These are phyloP conservation scores for Cephus runcator DNA, from an alignment of 2,888 invertebrate genomes.

Conservation along the genomic window DNA sequence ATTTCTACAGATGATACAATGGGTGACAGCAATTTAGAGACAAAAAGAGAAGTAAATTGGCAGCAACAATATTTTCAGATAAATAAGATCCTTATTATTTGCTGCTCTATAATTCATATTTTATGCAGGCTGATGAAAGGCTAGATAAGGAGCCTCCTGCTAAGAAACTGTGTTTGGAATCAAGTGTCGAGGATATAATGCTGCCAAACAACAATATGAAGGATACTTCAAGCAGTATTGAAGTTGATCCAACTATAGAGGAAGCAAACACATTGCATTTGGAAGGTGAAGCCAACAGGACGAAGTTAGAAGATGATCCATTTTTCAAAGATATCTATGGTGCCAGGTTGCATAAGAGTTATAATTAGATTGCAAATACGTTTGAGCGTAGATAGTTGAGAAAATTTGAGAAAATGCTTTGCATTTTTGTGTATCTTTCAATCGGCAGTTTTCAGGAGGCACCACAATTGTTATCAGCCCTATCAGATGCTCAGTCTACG, in stretches of 20 bases:
- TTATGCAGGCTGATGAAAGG: constrained; percentile 18
- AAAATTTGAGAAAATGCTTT: background rate
- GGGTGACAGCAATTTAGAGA: constrained; percentile 18
- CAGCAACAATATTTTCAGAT: background rate
- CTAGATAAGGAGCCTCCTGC: constrained; percentile 25
- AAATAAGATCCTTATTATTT: background rate
- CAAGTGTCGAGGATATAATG: constrained; percentile 25
- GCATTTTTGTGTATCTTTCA: background rate
- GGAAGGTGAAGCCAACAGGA: constrained; percentile 2
- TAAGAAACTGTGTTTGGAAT: constrained; percentile 26
- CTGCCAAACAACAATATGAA: constrained; percentile 19
- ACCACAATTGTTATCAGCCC: background rate
- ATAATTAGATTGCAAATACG: background rate
- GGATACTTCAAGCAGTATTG: constrained; percentile 15
- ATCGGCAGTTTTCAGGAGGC: background rate
- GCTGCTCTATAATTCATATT: background rate
- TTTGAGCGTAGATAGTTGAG: background rate
- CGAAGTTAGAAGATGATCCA: background rate
- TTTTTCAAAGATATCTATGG: constrained; percentile 14
- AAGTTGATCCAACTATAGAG: constrained; percentile 7
- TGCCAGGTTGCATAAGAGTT: constrained; percentile 11
- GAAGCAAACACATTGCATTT: background rate
- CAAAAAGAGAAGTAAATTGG: constrained; percentile 28
- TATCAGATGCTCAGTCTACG: background rate
- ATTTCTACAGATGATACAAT: constrained; percentile 24